Base-by-base conservation (phyloP, 2,113 vertebrate species). In the Psettodes erumei region DNA sequence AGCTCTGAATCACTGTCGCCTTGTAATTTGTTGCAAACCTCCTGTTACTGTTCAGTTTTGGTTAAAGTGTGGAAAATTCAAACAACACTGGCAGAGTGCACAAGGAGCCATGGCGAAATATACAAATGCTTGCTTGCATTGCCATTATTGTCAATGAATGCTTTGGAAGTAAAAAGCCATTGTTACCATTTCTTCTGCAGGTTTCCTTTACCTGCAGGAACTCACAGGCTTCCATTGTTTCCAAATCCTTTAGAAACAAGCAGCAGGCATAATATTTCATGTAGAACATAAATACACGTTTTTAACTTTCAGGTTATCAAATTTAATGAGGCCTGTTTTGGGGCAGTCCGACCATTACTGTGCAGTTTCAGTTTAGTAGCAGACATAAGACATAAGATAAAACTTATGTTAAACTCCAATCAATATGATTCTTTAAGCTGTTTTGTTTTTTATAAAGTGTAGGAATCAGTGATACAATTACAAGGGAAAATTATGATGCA, bases 11-110 rank as follows among this genome's bases (percentile, higher is more conserved):
- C 38, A 55, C 32, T 66, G 55, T 45, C 35, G 45, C 28, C 25
- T 70, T 82, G 73, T 86, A 63, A 88, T 84, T 80, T 84, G 62
- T 60, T 47, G 18, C 16, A 67, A 45, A 73, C 75, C 59, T 43
- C 64, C 43, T 81, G 80, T 88, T 83, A 71, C 63, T 69, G 68
- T 76, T 68, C 50, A 62, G 19, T 62, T 50, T 61, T 50, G 75
- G 47, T 59, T 80, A 58, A 76, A 58, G 37, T 58, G 8, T 71
- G 40, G 69, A 48, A 45, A 75, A 83, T 77, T 83, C 74, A 66
- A 68, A 73, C 70, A 62, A 53, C 59, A 56, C 56, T 5, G 27
- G 50, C 33, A 67, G 68, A 81, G 40, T 25, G 50, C 43, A 62
- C 21, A 63, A 45, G 21, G 28, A 69, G 64, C 47, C 27, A 30